These are phyloP conservation scores for Pseudonaja textilis DNA, from an alignment of 2,113 vertebrate genomes.

Conservation along the genomic window DNA sequence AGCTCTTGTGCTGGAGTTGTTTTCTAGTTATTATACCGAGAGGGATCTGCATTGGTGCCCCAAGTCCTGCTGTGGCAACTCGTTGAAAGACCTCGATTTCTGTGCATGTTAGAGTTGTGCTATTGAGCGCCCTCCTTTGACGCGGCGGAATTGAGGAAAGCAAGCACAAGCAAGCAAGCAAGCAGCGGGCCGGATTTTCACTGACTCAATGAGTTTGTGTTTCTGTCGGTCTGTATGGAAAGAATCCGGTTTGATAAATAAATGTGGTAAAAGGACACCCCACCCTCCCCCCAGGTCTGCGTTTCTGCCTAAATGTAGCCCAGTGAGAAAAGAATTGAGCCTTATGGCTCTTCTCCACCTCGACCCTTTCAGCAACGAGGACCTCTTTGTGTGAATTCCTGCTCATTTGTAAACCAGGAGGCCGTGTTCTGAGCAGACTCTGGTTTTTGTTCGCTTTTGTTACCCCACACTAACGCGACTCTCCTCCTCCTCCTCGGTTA, in stretches of 20 bases:
- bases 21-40: background rate
- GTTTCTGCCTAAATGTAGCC: background rate
- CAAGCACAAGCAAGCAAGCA: background rate
- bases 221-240: background rate
- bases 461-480: background rate
- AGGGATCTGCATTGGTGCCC: no score
- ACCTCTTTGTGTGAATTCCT: background rate
- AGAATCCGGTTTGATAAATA: background rate
- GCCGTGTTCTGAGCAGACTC: background rate
- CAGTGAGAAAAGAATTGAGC: background rate
- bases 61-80: background rate
- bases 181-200: background rate
- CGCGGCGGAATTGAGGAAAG: background rate
- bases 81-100: background rate
- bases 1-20: background rate
- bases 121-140: background rate
- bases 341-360: background rate
- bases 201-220: background rate
- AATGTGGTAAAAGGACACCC: background rate
- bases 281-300: rapidly evolving
- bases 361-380: background rate
- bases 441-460: background rate
- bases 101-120: background rate
- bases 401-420: background rate
- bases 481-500: background rate